Evolutionary conservation across 2,797 vertebrate genomes (phyloP), one percentile per base, ranked within the genome.

Genomic region (Emydoidea blandingii): DNA sequence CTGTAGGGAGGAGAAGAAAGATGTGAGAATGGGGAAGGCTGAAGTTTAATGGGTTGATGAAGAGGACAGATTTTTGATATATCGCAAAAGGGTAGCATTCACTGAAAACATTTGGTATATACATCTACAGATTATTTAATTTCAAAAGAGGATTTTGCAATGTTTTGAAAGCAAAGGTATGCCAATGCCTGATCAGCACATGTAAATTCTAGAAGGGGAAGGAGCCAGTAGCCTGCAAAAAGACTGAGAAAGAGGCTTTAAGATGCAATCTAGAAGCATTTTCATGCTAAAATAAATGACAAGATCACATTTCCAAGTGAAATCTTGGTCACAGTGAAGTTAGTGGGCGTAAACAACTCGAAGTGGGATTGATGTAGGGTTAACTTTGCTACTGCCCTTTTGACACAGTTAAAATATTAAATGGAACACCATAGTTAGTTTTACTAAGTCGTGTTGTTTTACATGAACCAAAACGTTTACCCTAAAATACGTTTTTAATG

Each of bases 381-480:
- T 89, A 34, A 87, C 91, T 88, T 62, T 90, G 31, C 15, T 86
- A 34, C 59, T 59, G 47, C 49, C 88, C 54, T 85, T 91, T 83
- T 74, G 27, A 34, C 11, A 54, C 79, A 37, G 8, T 68, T 76
- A 62, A 3, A 95, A 56, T 84, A 86, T 37, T 49, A 90, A 91
- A 54, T 52, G 8, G 68, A 86, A 88, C 2, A 0, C n/a, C 0
- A 1, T 56, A 79, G 15, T 85, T 95, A 92, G 31, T 57, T 92
- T 94, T 85, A 92, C 86, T 96, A 92, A 85, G 68, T 90, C 79
- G 84, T 87, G 87, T 81, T 92, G 34, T 93, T 95, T 87, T 81
- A n/a, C 76, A 54, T 29, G 68, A 93, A 81, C 78, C 87, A 94
- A 94, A 95, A 96, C 91, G 94, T 93, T 97, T 96, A 94, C 85